Evolutionary conservation across 2,113 vertebrate species (phyloP).

Genomic region (Ailurus styani): DNA sequence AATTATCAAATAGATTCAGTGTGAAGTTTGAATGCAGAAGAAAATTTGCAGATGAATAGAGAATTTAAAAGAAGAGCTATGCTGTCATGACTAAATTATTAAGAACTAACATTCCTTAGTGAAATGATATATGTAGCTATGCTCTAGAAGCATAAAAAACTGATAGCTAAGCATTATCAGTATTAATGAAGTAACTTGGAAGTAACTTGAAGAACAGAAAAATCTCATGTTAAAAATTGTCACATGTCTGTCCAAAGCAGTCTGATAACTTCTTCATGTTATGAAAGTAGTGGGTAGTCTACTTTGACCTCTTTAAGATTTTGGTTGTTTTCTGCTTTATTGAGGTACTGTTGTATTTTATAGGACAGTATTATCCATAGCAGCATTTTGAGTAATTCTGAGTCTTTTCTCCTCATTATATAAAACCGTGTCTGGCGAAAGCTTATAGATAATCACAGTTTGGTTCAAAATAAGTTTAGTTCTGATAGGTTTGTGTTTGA

Average conservation of each 20-base stretch:
- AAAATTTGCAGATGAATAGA: slow-evolving; percentile 20
- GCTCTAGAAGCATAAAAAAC: background rate
- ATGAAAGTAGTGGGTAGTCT: background rate
- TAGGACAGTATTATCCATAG: background rate
- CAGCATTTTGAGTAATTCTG: background rate
- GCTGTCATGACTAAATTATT: background rate
- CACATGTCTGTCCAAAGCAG: background rate
- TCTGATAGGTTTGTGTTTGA: background rate
- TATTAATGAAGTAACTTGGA: slow-evolving; percentile 16
- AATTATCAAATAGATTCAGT: slow-evolving; percentile 15
- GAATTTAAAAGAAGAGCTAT: background rate
- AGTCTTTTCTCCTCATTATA: background rate
- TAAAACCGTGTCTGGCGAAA: background rate
- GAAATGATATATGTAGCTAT: background rate
- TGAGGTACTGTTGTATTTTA: background rate
- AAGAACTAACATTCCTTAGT: background rate
- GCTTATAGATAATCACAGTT: background rate
- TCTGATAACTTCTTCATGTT: background rate
- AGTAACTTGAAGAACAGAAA: background rate
- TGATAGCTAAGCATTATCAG: background rate
- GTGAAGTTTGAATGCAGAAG: slow-evolving; percentile 14
- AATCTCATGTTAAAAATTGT: background rate
- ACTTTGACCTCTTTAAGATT: background rate
- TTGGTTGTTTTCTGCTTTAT: background rate
- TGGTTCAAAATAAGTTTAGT: background rate